Percentiles rank a stretch among this genome's conserved stretches.
Evolutionary conservation across 2,113 vertebrate genomes (phyloP).

Genomic region (Nematolebias whitei): DNA sequence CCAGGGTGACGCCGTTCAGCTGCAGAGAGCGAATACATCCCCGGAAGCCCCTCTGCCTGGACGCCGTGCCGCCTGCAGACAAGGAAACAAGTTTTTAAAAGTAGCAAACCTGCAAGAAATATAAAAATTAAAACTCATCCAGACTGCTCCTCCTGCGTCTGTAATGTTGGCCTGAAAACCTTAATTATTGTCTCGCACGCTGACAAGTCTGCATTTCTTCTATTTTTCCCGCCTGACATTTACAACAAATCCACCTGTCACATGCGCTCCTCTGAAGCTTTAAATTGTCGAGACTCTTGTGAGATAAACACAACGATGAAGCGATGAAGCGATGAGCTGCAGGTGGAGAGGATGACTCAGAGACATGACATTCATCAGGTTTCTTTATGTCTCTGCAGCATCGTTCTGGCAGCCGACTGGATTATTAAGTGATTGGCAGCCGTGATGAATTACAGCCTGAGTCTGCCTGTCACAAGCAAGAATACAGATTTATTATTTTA

Average conservation of each 20-base stretch:
- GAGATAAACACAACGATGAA: conserved; percentile 44
- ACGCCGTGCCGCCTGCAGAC: conserved; percentile 89
- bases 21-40: conserved; percentile 92
- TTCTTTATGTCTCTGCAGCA: conserved; percentile 2
- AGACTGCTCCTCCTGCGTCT: neutral
- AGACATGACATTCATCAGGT: conserved; percentile 14
- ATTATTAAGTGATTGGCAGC: conserved; percentile 7
- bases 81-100: neutral
- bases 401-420: neutral
- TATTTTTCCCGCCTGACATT: conserved; percentile 32
- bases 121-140: neutral
- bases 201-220: conserved; percentile 11
- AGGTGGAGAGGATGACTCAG: conserved; percentile 7
- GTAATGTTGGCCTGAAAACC: neutral
- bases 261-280: conserved; percentile 20
- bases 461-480: neutral
- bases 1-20: conserved; percentile 87
- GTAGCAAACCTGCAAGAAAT: neutral
- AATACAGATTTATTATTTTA: neutral
- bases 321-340: conserved; percentile 24
- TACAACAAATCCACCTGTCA: conserved; percentile 18
- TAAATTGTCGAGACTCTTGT: conserved; percentile 35
- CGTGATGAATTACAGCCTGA: neutral
- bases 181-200: conserved; percentile 4
- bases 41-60: conserved; percentile 90